Evolutionary conservation across 2,888 invertebrate species (phyloP).

Genomic region (Pristionchus mayeri): DNA sequence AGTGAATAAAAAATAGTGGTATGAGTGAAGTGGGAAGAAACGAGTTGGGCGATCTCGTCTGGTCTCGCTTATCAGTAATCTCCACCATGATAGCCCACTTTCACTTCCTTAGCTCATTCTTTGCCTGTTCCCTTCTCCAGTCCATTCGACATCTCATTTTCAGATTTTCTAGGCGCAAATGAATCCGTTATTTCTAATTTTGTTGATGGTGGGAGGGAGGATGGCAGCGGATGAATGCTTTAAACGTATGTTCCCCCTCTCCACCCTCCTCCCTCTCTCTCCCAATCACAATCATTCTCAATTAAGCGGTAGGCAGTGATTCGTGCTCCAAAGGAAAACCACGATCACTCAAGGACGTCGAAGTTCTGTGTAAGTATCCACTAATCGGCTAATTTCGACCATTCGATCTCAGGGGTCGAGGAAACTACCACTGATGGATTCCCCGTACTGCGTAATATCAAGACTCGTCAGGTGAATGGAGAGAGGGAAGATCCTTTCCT

Average conservation of each 20-base stretch:
- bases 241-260: neutral
- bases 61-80: constrained; percentile 36
- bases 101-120: constrained; percentile 10
- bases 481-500: neutral
- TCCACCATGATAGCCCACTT: constrained; percentile 9
- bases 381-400: neutral
- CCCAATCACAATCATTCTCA: neutral
- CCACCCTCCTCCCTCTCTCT: neutral
- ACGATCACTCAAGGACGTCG: constrained; percentile 1
- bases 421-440: constrained; percentile 32
- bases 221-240: constrained; percentile 28
- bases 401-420: constrained; percentile 19
- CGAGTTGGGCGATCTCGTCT: no score
- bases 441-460: constrained; percentile 41
- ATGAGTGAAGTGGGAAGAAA: no score
- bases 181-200: constrained; percentile 18
- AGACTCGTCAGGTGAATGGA: constrained; percentile 23
- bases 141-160: neutral
- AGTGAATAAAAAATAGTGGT: no score
- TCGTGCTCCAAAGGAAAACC: constrained; percentile 41
- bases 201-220: neutral
- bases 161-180: constrained; percentile 7
- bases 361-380: constrained; percentile 29
- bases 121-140: neutral
- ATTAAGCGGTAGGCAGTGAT: neutral